These are phyloP conservation scores for Micronycteris hirsuta DNA, from an alignment of 2,113 vertebrate species.

Conservation along the genomic window DNA sequence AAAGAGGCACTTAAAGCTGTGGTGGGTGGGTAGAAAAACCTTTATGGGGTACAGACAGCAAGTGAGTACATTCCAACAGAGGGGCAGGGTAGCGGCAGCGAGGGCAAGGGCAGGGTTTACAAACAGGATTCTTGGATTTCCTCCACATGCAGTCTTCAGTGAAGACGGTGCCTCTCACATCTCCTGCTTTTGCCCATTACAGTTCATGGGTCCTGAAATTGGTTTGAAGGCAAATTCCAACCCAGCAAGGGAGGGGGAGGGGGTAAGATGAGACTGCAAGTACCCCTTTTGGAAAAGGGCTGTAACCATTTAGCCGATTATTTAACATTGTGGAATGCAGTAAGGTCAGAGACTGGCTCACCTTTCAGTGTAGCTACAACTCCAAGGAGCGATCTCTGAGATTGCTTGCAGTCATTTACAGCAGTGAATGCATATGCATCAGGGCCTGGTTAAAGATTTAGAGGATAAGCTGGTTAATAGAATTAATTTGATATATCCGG, in stretches of 20 bases:
- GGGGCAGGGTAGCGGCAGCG: fast-evolving
- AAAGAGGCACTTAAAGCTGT: neutral
- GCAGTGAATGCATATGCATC: conserved; percentile 63
- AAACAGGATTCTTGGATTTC: neutral
- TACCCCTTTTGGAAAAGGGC: conserved; percentile 20
- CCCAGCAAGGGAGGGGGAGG: neutral
- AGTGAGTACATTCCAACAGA: neutral
- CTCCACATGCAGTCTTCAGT: neutral
- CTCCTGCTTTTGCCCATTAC: neutral
- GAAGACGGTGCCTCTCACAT: neutral
- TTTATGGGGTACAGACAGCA: neutral
- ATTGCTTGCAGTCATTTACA: conserved; percentile 49
- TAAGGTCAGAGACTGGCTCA: conserved; percentile 42
- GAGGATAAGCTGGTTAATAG: conserved; percentile 61
- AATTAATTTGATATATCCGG: conserved; percentile 55
- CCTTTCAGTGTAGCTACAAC: conserved; percentile 74
- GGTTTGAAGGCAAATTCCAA: conserved; percentile 54
- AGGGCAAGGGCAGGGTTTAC: neutral
- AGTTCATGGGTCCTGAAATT: neutral
- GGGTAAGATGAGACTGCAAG: neutral
- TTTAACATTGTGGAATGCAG: conserved; percentile 66
- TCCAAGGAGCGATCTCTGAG: conserved; percentile 53
- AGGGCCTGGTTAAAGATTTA: conserved; percentile 61
- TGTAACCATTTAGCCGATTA: conserved; percentile 59
- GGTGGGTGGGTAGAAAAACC: neutral